Base-by-base conservation (phyloP, 2,113 vertebrate species). In the Sturnira hondurensis region DNA sequence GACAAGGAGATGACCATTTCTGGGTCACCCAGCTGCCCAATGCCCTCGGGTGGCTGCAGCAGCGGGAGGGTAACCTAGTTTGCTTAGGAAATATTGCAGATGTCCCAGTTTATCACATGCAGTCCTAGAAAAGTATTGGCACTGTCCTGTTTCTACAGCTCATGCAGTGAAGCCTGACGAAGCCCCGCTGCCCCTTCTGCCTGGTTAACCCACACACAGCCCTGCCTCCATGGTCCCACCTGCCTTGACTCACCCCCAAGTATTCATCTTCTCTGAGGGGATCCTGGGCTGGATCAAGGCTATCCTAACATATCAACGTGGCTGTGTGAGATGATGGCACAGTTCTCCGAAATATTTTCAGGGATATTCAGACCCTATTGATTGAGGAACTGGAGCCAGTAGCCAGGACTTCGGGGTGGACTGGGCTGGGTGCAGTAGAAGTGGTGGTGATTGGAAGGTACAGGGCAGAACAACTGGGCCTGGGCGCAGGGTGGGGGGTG, bases 1-100 rank as follows among this genome's bases (percentile, higher is more conserved):
- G 97, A 97, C 97, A 96, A 96, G 97, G 83, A 95, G 95, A 96
- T 93, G 96, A 76, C 96, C 97, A 95, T 97, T 98, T 98, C 95
- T 98, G 97, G 97, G 97, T 98, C 96, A 98, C 97, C 97, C 97
- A 98, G 97, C 97, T 98, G 97, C 95, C 97, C 97, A 94, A 94
- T 96, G 95, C 97, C 97, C 96, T 97, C 90, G 95, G 96, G 97
- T 93, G 94, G 94, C 97, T 12, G 93, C 95, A 96, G 94, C 96
- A 91, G 96, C 3, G 31, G 97, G 95, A 97, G 96, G 95, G 94
- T 97, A 98, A 97, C 97, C 97, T 97, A 98, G 96, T 98, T 98
- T 97, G 96, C 97, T 95, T 43, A 97, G 96, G 96, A 97, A 97
- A 96, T 95, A 97, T 84, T 96, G 91, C 88, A 89, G 93, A 91